These are phyloP conservation scores for Brienomyrus longianalis DNA, from an alignment of 2,113 vertebrate species.

Conservation along the genomic window DNA sequence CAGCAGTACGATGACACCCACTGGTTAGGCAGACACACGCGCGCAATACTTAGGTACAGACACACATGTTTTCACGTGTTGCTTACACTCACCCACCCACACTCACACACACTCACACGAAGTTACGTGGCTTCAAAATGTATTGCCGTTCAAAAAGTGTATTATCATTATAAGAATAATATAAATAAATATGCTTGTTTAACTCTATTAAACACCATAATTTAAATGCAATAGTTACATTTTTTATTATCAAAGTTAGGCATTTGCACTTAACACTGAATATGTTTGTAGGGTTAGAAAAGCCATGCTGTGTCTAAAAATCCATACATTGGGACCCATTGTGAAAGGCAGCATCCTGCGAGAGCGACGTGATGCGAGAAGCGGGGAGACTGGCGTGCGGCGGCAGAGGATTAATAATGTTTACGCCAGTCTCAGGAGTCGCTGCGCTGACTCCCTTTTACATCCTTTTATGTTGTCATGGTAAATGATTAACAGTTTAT, in stretches of 20 bases:
- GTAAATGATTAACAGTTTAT: slow-evolving; percentile 12
- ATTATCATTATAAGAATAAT: neutral
- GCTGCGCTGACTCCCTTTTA: neutral
- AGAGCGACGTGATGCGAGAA: neutral
- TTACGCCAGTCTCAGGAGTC: neutral
- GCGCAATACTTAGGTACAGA: neutral
- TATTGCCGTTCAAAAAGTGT: neutral
- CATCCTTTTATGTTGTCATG: slow-evolving; percentile 9
- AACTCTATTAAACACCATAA: neutral
- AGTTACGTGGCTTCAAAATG: slow-evolving; percentile 27
- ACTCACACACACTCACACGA: slow-evolving; percentile 1
- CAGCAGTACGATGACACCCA: neutral
- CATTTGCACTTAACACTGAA: neutral
- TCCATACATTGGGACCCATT: neutral
- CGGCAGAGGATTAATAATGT: slow-evolving; percentile 1
- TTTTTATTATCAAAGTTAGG: neutral
- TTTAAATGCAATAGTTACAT: neutral
- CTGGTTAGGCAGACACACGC: slow-evolving; percentile 5
- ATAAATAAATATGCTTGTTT: neutral
- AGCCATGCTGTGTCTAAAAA: neutral
- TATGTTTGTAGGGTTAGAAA: neutral
- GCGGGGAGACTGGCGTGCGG: neutral
- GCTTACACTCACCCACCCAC: neutral
- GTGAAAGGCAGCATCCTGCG: neutral
- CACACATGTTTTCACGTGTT: neutral